Evolutionary conservation across 35 echinoderm and acorn worm species (phyloP).

Genomic region (Amphiura filiformis): DNA sequence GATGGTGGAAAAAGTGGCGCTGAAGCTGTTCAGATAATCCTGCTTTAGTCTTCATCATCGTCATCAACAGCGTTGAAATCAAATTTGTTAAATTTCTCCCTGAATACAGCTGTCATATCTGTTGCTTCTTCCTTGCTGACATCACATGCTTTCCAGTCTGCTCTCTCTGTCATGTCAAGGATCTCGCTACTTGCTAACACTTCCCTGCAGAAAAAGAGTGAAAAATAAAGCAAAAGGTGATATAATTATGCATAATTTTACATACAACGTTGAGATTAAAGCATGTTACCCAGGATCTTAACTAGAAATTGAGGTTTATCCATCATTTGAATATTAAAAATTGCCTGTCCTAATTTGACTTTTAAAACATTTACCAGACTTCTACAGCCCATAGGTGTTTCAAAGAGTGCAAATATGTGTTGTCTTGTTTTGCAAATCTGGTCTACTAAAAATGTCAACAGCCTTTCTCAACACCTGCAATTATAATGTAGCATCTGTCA

Average conservation of each 20-base stretch:
- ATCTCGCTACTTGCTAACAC: slow-evolving; percentile 64
- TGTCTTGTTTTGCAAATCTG: no score
- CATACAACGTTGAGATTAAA: background rate
- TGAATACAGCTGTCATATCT: slow-evolving; percentile 49
- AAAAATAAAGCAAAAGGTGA: slow-evolving; percentile 6
- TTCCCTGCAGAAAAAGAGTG: slow-evolving; percentile 49
- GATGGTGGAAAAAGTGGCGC: background rate
- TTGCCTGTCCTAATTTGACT: no score
- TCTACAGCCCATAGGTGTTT: background rate
- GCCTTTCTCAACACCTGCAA: no score
- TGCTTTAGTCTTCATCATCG: no score
- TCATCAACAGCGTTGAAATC: slow-evolving; percentile 45
- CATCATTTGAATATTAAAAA: no score
- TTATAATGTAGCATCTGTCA: no score
- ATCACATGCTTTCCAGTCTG: slow-evolving; percentile 83
- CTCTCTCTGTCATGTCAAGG: slow-evolving; percentile 82
- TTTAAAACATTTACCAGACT: no score
- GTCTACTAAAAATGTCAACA: no score
- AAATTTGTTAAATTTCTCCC: slow-evolving; percentile 73
- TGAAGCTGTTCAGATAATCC: background rate
- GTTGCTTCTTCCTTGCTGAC: slow-evolving; percentile 66
- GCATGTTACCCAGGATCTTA: background rate
- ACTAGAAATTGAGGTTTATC: no score
- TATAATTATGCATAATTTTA: background rate
- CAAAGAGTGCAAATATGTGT: no score